phyloP scores from a whole-genome alignment of 2,888 invertebrate species.

The Mesopsocus fuscifrons region DNA sequence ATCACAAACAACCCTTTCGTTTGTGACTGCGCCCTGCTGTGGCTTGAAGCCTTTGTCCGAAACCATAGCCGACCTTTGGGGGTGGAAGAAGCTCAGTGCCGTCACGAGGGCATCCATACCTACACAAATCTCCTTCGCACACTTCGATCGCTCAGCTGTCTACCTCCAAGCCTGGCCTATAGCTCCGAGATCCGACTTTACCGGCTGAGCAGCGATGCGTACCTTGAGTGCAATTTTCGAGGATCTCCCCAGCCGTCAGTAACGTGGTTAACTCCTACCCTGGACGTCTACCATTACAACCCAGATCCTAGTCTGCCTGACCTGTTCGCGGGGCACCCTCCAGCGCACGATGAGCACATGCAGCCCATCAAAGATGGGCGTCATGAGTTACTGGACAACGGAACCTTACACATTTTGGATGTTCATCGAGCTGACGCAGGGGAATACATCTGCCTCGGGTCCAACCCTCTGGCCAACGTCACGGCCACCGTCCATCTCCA shows the following conservation, averaged over 20 bases:
- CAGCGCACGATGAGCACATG: conserved; percentile 35
- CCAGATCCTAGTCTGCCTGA: conserved; percentile 47
- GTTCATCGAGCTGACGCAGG: conserved; percentile 66
- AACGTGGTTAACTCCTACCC: conserved; percentile 46
- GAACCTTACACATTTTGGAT: conserved; percentile 51
- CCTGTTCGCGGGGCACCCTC: conserved; percentile 44
- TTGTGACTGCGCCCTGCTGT: conserved; percentile 71
- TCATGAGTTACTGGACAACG: conserved; percentile 51
- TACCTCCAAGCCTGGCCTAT: conserved; percentile 37
- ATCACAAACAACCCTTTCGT: conserved; percentile 61
- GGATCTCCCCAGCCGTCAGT: conserved; percentile 63
- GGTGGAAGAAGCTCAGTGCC: neutral
- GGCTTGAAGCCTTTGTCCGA: conserved; percentile 38
- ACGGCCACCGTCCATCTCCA: conserved; percentile 56
- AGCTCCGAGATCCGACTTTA: conserved; percentile 43
- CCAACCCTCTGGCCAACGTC: conserved; percentile 63
- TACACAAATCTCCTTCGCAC: conserved; percentile 46
- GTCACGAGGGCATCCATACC: conserved; percentile 10
- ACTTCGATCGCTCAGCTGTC: conserved; percentile 52
- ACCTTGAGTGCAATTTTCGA: conserved; percentile 54
- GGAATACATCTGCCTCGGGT: conserved; percentile 65
- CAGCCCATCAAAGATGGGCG: conserved; percentile 28
- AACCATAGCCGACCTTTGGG: neutral
- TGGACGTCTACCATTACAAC: conserved; percentile 56
- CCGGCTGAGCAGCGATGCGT: conserved; percentile 41